phyloP scores from a whole-genome alignment of 2,888 invertebrate species.

The Caenorhabditis zanzibari region DNA sequence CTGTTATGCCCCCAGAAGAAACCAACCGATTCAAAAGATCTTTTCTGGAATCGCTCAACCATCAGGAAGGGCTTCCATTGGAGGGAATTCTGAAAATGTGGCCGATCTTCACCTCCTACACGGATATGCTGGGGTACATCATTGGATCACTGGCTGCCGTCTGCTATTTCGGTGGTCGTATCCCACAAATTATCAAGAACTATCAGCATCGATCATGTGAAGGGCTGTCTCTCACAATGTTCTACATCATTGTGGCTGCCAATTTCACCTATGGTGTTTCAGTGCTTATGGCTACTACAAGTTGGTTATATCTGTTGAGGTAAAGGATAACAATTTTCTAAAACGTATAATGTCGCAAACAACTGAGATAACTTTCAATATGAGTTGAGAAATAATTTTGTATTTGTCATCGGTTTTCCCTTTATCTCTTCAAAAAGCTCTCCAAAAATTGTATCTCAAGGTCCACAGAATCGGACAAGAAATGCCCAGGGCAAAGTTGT shows the following conservation, averaged over 20 bases:
- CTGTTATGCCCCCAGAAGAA: background rate
- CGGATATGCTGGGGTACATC: constrained; percentile 81
- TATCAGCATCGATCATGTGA: constrained; percentile 82
- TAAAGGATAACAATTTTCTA: background rate
- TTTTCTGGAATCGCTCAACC: constrained; percentile 39
- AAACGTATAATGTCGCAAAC: too few species aligned
- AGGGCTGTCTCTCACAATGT: constrained; percentile 83
- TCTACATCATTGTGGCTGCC: constrained; percentile 83
- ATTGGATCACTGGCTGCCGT: constrained; percentile 83
- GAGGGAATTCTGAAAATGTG: constrained; percentile 70
- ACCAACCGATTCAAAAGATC: constrained; percentile 40
- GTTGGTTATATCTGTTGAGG: constrained; percentile 80
- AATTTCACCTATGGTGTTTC: constrained; percentile 84
- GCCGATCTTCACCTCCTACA: constrained; percentile 81
- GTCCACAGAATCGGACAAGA: too few species aligned
- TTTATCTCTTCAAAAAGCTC: too few species aligned
- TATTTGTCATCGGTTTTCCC: too few species aligned
- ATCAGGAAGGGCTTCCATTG: constrained; percentile 47
- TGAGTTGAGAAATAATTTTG: too few species aligned
- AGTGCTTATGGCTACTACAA: constrained; percentile 82
- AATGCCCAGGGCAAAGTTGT: too few species aligned
- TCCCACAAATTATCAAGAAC: constrained; percentile 83
- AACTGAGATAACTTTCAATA: too few species aligned
- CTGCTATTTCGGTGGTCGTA: constrained; percentile 83
- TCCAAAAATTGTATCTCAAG: too few species aligned